phyloP scores from a whole-genome alignment of 2,888 invertebrate species.

The Erebia aethiops region DNA sequence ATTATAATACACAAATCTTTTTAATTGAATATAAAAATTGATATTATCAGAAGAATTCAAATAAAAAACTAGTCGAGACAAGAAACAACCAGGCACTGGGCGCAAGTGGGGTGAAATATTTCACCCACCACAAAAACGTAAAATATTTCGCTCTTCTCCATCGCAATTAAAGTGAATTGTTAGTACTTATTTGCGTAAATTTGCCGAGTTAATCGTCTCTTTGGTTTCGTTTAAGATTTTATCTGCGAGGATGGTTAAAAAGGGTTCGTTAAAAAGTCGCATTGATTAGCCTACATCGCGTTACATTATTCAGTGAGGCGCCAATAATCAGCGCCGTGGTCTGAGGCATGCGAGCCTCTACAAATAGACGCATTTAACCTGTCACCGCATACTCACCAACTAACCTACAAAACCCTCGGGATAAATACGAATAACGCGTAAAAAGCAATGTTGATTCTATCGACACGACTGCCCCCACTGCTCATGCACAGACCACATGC shows the following conservation, averaged over 20 bases:
- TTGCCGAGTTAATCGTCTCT: slow-evolving; percentile 38
- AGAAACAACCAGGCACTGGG: slow-evolving; percentile 2
- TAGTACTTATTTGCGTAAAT: slow-evolving; percentile 41
- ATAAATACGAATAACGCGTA: slow-evolving; percentile 44
- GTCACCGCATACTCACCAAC: slow-evolving; percentile 56
- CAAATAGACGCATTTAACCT: slow-evolving; percentile 60
- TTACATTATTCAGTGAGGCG: slow-evolving; percentile 70
- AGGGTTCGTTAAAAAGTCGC: slow-evolving; percentile 50
- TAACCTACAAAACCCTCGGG: slow-evolving; percentile 65
- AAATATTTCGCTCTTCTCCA: slow-evolving; percentile 28
- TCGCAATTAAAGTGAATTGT: slow-evolving; percentile 40
- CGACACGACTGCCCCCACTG: slow-evolving; percentile 16
- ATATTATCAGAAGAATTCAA: slow-evolving; percentile 16
- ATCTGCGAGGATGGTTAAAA: slow-evolving; percentile 37
- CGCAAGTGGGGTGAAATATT: slow-evolving; percentile 27
- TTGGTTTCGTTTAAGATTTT: slow-evolving; percentile 40
- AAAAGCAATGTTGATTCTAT: slow-evolving; percentile 50
- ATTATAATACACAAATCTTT: neutral
- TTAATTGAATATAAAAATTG: slow-evolving; percentile 20
- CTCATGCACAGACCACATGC: slow-evolving; percentile 32
- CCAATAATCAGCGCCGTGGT: slow-evolving; percentile 59
- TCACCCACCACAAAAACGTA: slow-evolving; percentile 19
- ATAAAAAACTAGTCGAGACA: slow-evolving; percentile 1
- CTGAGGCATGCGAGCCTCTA: slow-evolving; percentile 55
- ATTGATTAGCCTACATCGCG: slow-evolving; percentile 68